These are phyloP conservation scores for Hyposoter didymator DNA, from an alignment of 2,888 invertebrate genomes.

Conservation along the genomic window DNA sequence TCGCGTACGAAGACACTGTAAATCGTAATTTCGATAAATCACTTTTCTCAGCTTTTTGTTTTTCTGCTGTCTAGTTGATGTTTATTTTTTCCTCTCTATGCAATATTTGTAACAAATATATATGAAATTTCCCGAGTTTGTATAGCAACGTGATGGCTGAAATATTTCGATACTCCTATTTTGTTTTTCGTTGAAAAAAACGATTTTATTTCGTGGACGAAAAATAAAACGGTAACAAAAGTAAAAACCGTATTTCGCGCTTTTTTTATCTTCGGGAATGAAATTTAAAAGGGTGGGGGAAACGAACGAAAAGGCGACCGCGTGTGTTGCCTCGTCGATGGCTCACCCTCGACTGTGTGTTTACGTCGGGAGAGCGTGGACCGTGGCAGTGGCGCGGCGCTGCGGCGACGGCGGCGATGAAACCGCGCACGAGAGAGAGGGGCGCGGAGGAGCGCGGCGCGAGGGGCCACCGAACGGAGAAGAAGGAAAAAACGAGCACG, in stretches of 20 bases:
- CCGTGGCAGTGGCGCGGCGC: constrained; percentile 85
- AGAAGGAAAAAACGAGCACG: constrained; percentile 60
- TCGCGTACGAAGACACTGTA: constrained; percentile 28
- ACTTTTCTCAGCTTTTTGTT: background rate
- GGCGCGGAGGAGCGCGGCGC: constrained; percentile 64
- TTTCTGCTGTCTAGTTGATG: too few species aligned
- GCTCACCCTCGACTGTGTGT: constrained; percentile 72
- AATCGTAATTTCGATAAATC: constrained; percentile 13
- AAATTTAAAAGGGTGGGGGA: constrained; percentile 2
- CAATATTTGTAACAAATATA: background rate
- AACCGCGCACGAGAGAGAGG: constrained; percentile 59
- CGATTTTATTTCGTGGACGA: background rate
- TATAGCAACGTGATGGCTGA: background rate
- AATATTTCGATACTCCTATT: background rate
- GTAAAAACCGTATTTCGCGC: constrained; percentile 26
- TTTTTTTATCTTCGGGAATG: constrained; percentile 12
- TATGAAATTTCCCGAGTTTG: background rate
- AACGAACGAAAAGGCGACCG: constrained; percentile 53
- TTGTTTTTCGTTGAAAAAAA: background rate
- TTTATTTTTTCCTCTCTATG: background rate
- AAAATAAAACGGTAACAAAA: constrained; percentile 14
- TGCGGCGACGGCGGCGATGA: constrained; percentile 65
- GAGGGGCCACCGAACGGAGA: constrained; percentile 75
- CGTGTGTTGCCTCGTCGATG: constrained; percentile 69
- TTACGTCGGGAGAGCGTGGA: constrained; percentile 83